Evolutionary conservation across 1,140 invertebrate species (phyloP), one percentile per base, ranked within the genome.

Genomic region (Stegodyphus dumicola): DNA sequence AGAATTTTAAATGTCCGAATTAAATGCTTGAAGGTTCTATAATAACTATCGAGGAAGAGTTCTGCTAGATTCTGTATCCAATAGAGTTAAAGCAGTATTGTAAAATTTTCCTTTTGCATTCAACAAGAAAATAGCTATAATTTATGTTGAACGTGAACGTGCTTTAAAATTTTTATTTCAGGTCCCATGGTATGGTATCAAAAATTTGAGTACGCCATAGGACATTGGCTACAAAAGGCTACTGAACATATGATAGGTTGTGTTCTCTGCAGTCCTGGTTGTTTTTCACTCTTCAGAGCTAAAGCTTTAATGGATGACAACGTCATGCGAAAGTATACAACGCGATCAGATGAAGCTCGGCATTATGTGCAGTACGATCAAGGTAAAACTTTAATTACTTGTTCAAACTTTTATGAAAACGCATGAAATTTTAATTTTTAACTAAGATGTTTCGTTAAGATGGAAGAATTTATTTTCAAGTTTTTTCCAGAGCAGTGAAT

Each of bases 181-280:
- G 91, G 92, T 67, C 91, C 91, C 1, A 92, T 93, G 91, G 91
- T 92, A 2, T 93, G 93, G 93, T 94, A 94, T 88, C 93, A 94
- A 89, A 93, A 93, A 88, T 94, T 94, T 89, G 93, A 94, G 88
- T 94, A 94, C 88, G 93, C 93, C 9, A 91, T 94, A 80, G 93
- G 93, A 67, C 93, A 94, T 92, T 94, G 93, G 93, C 90, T 94
- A 9, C 93, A 94, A 89, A 94, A 94, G 89, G 92, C 93, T 9
- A 93, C 93, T 10, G 93, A 94, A 87, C 93, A 94, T 88, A 92
- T 93, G 90, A 92, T 94, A 88, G 93, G 93, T 53, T 94, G 93
- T 89, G 93, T 94, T 3, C 91, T 94, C 7, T 94, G 93, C 89
- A 92, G 92, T 88, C 93, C 93, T 10, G 93, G 93, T 2, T 93